These are phyloP conservation scores for Ectropis grisescens DNA, from an alignment of 1,140 invertebrate genomes.

Conservation along the genomic window DNA sequence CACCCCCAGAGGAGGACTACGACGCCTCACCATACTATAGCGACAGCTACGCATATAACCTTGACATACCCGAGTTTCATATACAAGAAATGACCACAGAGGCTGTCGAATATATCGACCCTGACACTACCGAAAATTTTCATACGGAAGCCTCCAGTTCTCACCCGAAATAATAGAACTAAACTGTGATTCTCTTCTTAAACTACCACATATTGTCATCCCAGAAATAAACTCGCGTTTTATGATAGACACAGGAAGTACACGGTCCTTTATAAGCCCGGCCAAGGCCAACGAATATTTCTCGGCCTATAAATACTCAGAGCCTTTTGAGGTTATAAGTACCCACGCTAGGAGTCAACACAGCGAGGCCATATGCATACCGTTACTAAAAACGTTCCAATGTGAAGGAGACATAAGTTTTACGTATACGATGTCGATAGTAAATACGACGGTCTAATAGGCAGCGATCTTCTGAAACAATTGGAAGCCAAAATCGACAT, in stretches of 20 bases:
- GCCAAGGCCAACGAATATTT: conserved; percentile 3
- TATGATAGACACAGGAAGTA: conserved; percentile 8
- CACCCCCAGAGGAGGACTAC: too few relatives aligned
- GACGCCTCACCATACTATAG: too few relatives aligned
- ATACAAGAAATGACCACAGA: too few relatives aligned
- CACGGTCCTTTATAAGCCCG: conserved; percentile 6
- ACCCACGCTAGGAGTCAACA: conserved; percentile 3
- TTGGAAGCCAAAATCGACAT: conserved; percentile 1
- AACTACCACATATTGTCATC: conserved; percentile 4
- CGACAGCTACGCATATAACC: too few relatives aligned
- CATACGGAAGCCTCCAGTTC: background rate
- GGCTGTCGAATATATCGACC: too few relatives aligned
- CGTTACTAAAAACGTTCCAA: conserved; percentile 1
- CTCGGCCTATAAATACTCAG: background rate
- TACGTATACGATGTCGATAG: conserved; percentile 11
- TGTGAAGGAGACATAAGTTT: conserved; percentile 3
- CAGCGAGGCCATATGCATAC: conserved; percentile 1
- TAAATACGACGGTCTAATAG: conserved; percentile 22
- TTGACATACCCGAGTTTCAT: too few relatives aligned
- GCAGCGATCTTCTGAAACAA: conserved; percentile 3
- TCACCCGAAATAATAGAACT: conserved; percentile 1
- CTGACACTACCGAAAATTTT: conserved; percentile 5
- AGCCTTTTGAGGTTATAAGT: conserved; percentile 5
- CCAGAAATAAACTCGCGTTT: conserved; percentile 5
- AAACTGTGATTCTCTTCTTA: conserved; percentile 2